A percentile compares a stretch with the other conserved stretches of the same genome.
These are phyloP conservation scores for Orthonychiurus folsomi DNA, from an alignment of 2,888 invertebrate species.

Conservation along the genomic window DNA sequence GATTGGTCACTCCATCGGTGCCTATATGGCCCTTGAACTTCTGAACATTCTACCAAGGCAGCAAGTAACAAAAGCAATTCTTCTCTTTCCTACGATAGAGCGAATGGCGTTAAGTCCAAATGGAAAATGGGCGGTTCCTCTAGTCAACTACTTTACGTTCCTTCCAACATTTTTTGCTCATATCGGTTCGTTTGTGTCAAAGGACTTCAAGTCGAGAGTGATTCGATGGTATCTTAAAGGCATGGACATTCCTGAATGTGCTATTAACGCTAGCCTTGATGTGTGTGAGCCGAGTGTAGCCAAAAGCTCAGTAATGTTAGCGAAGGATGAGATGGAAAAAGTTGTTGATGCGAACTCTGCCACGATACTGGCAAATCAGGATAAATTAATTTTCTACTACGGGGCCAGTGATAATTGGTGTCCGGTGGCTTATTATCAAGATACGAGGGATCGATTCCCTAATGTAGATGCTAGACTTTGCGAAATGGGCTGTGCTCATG, in stretches of 20 bases:
- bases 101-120: constrained; percentile 65
- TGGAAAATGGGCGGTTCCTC: constrained; percentile 59
- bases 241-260: constrained; percentile 12
- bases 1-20: constrained; percentile 85
- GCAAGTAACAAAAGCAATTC: constrained; percentile 47
- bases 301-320: constrained; percentile 21
- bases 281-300: constrained; percentile 24
- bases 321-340: constrained; percentile 28
- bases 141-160: constrained; percentile 47
- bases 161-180: constrained; percentile 15
- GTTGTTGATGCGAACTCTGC: constrained; percentile 60
- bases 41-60: constrained; percentile 48
- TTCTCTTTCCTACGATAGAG: constrained; percentile 82
- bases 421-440: constrained; percentile 61
- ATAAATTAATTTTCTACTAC: constrained; percentile 68
- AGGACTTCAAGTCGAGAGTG: neutral
- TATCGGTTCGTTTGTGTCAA: neutral
- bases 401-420: constrained; percentile 74
- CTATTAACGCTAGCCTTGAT: constrained; percentile 19
- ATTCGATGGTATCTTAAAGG: neutral
- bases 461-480: constrained; percentile 55
- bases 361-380: constrained; percentile 51
- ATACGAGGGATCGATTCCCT: constrained; percentile 55
- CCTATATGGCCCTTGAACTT: constrained; percentile 69
- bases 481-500: constrained; percentile 57